A percentile compares a stretch with the other conserved stretches of the same genome.
Conservation (phyloP, 1,140 invertebrate species). For the Calephelis nemesis region DNA sequence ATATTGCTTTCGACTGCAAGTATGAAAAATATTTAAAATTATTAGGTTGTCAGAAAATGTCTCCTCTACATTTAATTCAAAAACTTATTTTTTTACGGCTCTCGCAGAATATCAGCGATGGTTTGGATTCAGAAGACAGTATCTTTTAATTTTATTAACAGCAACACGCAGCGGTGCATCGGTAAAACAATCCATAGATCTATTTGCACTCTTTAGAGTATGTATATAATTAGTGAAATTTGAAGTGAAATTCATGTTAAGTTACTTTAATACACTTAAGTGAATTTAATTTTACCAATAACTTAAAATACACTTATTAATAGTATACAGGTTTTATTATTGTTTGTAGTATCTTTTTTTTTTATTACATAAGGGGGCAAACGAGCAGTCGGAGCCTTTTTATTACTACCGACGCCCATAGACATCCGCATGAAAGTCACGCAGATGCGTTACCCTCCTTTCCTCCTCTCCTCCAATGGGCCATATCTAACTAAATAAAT, state of each 20-base stretch:
- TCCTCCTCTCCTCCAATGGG: conserved; percentile 8
- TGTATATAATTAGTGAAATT: conserved; percentile 10
- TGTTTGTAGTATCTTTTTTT: conserved; percentile 8
- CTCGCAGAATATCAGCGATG: conserved; percentile 9
- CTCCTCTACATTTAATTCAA: conserved; percentile 10
- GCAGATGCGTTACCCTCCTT: conserved; percentile 9
- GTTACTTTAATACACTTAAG: conserved; percentile 10
- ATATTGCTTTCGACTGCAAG: conserved; percentile 9
- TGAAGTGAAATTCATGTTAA: conserved; percentile 10
- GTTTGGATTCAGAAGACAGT: conserved; percentile 7
- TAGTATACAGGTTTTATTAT: conserved; percentile 10
- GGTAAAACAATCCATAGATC: conserved; percentile 7
- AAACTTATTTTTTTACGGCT: conserved; percentile 10
- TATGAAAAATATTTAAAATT: conserved; percentile 10
- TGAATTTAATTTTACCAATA: conserved; percentile 10
- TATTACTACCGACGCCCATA: conserved; percentile 5
- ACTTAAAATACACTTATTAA: conserved; percentile 10
- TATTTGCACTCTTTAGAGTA: conserved; percentile 7
- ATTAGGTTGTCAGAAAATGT: conserved; percentile 10
- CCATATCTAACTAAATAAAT: conserved; percentile 10
- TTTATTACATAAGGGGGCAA: too few species aligned
- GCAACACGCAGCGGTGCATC: conserved; percentile 8
- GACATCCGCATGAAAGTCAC: conserved; percentile 9
- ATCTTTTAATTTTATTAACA: conserved; percentile 10
- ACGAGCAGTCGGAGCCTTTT: too few species aligned